phyloP scores from a whole-genome alignment of 2,113 vertebrate species.

The Peromyscus maniculatus region DNA sequence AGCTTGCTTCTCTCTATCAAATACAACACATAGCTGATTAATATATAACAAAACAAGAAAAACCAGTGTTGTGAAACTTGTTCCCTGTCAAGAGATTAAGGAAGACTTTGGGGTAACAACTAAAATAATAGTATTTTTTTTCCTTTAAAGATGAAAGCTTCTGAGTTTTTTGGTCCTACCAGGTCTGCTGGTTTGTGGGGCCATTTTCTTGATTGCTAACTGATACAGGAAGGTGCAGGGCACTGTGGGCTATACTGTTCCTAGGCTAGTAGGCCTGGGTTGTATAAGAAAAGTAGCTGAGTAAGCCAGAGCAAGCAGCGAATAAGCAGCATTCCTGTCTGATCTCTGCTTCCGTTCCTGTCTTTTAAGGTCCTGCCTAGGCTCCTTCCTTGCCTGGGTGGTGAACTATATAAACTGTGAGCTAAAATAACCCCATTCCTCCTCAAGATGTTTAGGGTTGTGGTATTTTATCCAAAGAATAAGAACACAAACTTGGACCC shows the following conservation, averaged over 20 bases:
- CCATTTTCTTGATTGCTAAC: neutral
- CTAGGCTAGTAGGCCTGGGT: no score
- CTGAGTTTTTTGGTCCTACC: neutral
- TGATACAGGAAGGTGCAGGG: neutral
- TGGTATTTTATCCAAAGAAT: neutral
- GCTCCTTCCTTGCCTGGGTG: no score
- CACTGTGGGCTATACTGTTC: neutral
- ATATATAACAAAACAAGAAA: conserved; percentile 21
- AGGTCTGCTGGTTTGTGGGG: neutral
- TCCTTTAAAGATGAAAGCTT: neutral
- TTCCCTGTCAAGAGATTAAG: neutral
- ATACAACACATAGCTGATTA: neutral
- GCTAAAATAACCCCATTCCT: neutral
- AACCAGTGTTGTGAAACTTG: conserved; percentile 31
- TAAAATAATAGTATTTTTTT: conserved; percentile 14
- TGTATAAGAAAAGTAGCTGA: neutral
- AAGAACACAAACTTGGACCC: neutral
- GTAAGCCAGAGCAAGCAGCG: neutral
- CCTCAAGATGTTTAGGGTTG: neutral
- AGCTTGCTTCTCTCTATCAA: neutral
- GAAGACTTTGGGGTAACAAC: neutral
- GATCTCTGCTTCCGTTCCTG: neutral
- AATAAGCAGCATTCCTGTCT: neutral
- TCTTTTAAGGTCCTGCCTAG: neutral
- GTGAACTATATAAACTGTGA: neutral